Evolutionary conservation across 2,113 vertebrate genomes (phyloP).

Genomic region (Lycocorax pyrrhopterus): DNA sequence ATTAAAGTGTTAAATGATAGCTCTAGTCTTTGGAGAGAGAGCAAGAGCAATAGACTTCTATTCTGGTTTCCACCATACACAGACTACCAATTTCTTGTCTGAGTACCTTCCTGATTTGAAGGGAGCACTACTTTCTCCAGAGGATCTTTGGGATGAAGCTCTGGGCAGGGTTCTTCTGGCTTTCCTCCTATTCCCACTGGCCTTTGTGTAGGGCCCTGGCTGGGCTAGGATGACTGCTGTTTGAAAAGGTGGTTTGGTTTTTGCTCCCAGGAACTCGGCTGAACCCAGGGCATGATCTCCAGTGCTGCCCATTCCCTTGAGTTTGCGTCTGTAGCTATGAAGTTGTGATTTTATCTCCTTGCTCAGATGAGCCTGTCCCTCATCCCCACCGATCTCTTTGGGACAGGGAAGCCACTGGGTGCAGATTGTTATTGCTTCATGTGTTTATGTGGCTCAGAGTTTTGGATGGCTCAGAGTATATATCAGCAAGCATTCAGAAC

Average conservation of each 20-base stretch:
- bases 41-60: not conserved
- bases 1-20: conserved; percentile 50
- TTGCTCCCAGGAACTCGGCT: not conserved
- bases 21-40: not conserved
- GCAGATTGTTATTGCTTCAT: not conserved
- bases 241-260: not conserved
- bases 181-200: not conserved
- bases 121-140: not conserved
- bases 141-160: not conserved
- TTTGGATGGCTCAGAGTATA: not conserved
- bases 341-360: not conserved
- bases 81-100: not conserved
- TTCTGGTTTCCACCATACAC: not conserved
- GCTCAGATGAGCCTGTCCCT: not conserved
- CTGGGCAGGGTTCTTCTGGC: not conserved
- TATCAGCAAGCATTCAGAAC: not conserved
- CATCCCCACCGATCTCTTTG: not conserved
- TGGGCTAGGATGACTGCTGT: not conserved
- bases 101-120: not conserved
- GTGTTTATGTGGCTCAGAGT: not conserved
- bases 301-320: not conserved
- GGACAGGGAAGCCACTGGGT: not conserved
- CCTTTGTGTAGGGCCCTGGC: not conserved
- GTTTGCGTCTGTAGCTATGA: not conserved
- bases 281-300: not conserved